Evolutionary conservation across 1,140 invertebrate genomes (phyloP).

Genomic region (Heliconius nattereri): DNA sequence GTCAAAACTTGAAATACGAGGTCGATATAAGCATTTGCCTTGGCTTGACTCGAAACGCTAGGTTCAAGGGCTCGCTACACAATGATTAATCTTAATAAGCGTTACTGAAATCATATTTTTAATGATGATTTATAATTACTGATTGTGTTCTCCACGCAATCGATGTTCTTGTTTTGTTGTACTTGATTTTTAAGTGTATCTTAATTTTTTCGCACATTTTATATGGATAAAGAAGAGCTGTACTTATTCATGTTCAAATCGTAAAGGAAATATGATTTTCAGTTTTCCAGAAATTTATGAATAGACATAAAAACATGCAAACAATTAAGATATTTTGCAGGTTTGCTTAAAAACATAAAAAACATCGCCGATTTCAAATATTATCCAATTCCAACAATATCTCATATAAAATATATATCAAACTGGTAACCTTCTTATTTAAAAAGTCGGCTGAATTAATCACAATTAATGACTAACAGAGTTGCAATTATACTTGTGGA

Average conservation of each 20-base stretch:
- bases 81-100: background rate
- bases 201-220: background rate
- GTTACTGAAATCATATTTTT: slow-evolving; percentile 2
- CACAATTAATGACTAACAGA: background rate
- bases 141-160: background rate
- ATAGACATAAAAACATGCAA: no score
- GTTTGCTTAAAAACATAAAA: no score
- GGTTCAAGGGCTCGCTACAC: slow-evolving; percentile 15
- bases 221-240: no score
- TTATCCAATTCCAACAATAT: background rate
- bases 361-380: no score
- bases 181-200: background rate
- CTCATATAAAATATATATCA: background rate
- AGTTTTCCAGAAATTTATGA: no score
- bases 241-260: no score
- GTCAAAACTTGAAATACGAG: slow-evolving; percentile 28
- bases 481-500: background rate
- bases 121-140: background rate
- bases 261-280: no score
- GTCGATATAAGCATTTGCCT: slow-evolving; percentile 18
- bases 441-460: background rate
- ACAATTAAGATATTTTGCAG: no score
- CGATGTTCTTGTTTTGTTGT: background rate
- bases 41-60: slow-evolving; percentile 20
- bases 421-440: background rate